phyloP scores from a whole-genome alignment of 2,113 vertebrate genomes.

The Galeopterus variegatus region DNA sequence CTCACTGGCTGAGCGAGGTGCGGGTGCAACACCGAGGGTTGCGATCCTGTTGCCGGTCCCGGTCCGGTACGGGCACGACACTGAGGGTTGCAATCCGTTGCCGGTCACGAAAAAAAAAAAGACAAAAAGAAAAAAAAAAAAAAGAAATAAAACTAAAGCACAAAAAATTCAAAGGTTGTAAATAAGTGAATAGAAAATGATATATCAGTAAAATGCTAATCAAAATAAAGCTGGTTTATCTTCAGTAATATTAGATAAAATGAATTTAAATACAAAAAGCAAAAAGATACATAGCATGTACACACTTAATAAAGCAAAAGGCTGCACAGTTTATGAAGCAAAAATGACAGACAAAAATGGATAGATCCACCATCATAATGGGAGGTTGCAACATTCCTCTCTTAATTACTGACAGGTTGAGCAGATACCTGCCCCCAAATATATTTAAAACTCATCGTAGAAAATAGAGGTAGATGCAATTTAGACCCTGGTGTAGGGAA shows the following conservation, averaged over 20 bases:
- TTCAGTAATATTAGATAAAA: background rate
- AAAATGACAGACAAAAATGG: background rate
- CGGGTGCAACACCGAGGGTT: no score
- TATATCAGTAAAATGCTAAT: background rate
- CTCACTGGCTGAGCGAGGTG: no score
- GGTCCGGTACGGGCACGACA: no score
- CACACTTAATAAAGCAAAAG: background rate
- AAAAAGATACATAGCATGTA: background rate
- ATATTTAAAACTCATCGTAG: background rate
- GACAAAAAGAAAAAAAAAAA: no score
- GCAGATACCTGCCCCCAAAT: background rate
- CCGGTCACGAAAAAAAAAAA: no score
- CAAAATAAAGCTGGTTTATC: conserved; percentile 35
- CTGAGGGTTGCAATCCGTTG: no score
- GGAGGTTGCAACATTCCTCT: background rate
- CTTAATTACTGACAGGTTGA: background rate
- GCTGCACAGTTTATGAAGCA: background rate
- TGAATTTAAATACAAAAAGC: conserved; percentile 8
- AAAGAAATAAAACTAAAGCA: background rate
- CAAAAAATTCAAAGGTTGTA: background rate
- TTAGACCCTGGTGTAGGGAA: background rate
- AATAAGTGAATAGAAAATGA: background rate
- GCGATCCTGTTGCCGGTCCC: no score
- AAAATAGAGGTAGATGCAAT: background rate
- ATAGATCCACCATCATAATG: background rate